Base-by-base conservation (phyloP, 2,888 invertebrate species). In the Leucophenga montana region DNA sequence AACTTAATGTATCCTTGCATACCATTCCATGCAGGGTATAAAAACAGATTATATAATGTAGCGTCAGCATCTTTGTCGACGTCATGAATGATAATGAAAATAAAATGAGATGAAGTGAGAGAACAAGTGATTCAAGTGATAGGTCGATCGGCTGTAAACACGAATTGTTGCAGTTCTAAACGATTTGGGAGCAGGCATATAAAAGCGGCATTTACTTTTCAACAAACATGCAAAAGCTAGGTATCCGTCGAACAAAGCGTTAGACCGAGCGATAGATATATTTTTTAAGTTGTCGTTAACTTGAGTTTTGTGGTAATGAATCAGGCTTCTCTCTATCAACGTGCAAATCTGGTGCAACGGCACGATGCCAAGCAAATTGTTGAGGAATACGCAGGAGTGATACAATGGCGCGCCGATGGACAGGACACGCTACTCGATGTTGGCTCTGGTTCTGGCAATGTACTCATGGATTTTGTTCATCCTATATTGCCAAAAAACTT, bases 381-480 rank as follows among this genome's bases (percentile, higher is more conserved):
- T 62, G 90, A 93, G 46, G 92, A 93, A 80, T 94, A 92, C 84
- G 87, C 91, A 6, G 86, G 89, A 9, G 88, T 90, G 77, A 88
- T 94, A 39, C 89, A 90, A 72, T 93, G 92, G 92, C 89, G 89
- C 66, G 78, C 86, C 14, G 88, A 89, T 65, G 90, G 89, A 0
- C 87, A 89, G 13, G 91, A 91, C 66, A 86, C 87, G n/a, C 85
- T 93, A 48, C 79, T 93, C 70, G 95, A 95, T 79, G 90, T 95
- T 50, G 95, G 95, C 0, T 93, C 93, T 73, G 95, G 94, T 0
- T 92, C 93, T 48, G 94, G 95, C 0, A 91, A 92, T 78, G 92
- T 94, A 13, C 91, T 92, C 0, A 90, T 91, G 68, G 91, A 92
- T n/a, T 88, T 92, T 39, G 87, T 95, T 69, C 88, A 92, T 73